Evolutionary conservation across 1,140 invertebrate genomes (phyloP).

Genomic region (Plutomurus gul): DNA sequence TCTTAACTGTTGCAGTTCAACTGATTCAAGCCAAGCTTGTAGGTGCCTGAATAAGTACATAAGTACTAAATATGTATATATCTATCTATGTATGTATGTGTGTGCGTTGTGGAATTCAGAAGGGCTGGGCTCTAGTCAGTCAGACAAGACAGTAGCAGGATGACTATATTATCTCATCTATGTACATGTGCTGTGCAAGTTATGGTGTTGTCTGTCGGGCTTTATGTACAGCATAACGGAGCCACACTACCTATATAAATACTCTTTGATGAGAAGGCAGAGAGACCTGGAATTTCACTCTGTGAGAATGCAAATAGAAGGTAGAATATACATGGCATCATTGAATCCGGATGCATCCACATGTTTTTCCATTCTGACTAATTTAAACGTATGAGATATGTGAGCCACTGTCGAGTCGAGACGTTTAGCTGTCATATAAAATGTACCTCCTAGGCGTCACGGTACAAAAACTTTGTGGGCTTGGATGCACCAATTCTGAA

Average conservation of each 20-base stretch:
- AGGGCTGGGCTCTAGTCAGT: too few relatives aligned
- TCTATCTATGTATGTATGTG: background rate
- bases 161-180: too few relatives aligned
- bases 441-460: slow-evolving; percentile 24
- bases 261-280: slow-evolving; percentile 1
- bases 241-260: too few relatives aligned
- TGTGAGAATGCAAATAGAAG: background rate
- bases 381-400: slow-evolving; percentile 28
- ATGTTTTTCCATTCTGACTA: slow-evolving; percentile 19
- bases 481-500: slow-evolving; percentile 26
- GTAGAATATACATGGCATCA: background rate
- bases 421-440: slow-evolving; percentile 23
- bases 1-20: too few relatives aligned
- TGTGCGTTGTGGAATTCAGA: too few relatives aligned
- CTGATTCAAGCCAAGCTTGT: too few relatives aligned
- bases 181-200: too few relatives aligned
- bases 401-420: slow-evolving; percentile 9
- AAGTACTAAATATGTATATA: too few relatives aligned
- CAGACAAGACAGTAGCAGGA: too few relatives aligned
- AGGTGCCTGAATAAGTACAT: too few relatives aligned
- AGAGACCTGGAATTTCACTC: slow-evolving; percentile 41
- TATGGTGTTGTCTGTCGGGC: too few relatives aligned
- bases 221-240: too few relatives aligned
- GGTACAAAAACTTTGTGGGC: slow-evolving; percentile 28
- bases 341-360: slow-evolving; percentile 32